These are phyloP conservation scores for Rhagonycha fulva DNA, from an alignment of 2,888 invertebrate genomes.

Conservation along the genomic window DNA sequence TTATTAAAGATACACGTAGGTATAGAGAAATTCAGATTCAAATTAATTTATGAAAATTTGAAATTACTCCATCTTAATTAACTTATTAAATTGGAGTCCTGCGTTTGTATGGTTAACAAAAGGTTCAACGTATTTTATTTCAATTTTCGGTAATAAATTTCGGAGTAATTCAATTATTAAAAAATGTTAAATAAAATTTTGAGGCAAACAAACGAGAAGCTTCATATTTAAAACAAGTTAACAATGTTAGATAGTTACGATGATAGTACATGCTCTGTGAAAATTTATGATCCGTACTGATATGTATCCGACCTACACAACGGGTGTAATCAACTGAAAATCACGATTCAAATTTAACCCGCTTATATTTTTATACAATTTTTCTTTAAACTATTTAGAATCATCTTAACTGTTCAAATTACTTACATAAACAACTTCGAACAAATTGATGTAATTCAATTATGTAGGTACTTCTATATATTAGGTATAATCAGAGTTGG, in stretches of 20 bases:
- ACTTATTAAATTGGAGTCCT: not conserved
- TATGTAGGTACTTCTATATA: not conserved
- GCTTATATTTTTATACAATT: not conserved
- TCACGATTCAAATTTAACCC: not conserved
- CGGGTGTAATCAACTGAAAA: constrained; percentile 13
- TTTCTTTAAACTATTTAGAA: not conserved
- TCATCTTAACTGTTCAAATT: not conserved
- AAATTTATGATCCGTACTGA: constrained; percentile 18
- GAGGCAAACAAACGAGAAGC: not conserved
- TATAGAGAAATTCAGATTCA: not conserved
- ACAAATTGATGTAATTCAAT: not conserved
- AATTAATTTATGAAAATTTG: not conserved
- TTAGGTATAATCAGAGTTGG: not conserved
- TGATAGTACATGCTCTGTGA: constrained; percentile 4
- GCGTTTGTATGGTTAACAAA: not conserved
- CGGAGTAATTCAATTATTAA: not conserved
- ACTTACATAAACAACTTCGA: not conserved
- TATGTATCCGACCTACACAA: constrained; percentile 14
- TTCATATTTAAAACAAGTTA: not conserved
- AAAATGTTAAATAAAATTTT: not conserved
- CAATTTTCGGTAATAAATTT: not conserved
- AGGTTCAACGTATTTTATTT: not conserved
- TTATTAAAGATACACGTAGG: not conserved
- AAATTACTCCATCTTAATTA: not conserved
- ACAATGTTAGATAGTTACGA: not conserved